phyloP scores from a whole-genome alignment of 2,888 invertebrate species.

The Patella ulyssiponensis region DNA sequence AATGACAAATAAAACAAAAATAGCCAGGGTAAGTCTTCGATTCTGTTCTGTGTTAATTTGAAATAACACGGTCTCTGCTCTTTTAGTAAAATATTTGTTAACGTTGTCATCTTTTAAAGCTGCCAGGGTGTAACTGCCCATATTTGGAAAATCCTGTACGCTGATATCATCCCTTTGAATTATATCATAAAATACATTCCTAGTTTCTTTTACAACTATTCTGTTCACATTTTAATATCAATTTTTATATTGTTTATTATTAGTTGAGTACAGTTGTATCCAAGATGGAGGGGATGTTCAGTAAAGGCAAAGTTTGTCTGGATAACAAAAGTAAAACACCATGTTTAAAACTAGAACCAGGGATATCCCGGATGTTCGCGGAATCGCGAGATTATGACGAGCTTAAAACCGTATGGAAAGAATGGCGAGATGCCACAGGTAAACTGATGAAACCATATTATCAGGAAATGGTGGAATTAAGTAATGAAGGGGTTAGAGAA shows the following conservation, averaged over 20 bases:
- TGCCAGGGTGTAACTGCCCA: too few species aligned
- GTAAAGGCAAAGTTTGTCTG: slow-evolving; percentile 46
- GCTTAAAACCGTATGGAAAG: slow-evolving; percentile 83
- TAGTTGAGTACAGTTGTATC: slow-evolving; percentile 43
- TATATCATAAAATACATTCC: too few species aligned
- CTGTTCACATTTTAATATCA: too few species aligned
- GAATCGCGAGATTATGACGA: slow-evolving; percentile 79
- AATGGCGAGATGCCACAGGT: slow-evolving; percentile 86
- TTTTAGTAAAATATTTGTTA: too few species aligned
- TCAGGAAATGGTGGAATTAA: slow-evolving; percentile 83
- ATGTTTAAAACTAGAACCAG: slow-evolving; percentile 47
- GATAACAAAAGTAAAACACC: slow-evolving; percentile 35
- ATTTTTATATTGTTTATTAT: slow-evolving; percentile 21
- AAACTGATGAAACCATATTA: slow-evolving; percentile 83
- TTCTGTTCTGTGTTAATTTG: too few species aligned
- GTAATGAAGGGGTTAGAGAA: slow-evolving; percentile 82
- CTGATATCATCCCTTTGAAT: too few species aligned
- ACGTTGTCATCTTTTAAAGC: too few species aligned
- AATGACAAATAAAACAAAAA: slow-evolving; percentile 69
- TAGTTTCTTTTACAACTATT: too few species aligned
- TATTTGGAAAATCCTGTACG: too few species aligned
- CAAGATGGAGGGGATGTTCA: slow-evolving; percentile 49
- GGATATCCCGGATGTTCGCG: slow-evolving; percentile 48
- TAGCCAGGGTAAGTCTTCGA: slow-evolving; percentile 41
- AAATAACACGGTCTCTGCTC: too few species aligned